These are phyloP conservation scores for Erythrocercus mccallii DNA, from an alignment of 2,113 vertebrate species.

Conservation along the genomic window DNA sequence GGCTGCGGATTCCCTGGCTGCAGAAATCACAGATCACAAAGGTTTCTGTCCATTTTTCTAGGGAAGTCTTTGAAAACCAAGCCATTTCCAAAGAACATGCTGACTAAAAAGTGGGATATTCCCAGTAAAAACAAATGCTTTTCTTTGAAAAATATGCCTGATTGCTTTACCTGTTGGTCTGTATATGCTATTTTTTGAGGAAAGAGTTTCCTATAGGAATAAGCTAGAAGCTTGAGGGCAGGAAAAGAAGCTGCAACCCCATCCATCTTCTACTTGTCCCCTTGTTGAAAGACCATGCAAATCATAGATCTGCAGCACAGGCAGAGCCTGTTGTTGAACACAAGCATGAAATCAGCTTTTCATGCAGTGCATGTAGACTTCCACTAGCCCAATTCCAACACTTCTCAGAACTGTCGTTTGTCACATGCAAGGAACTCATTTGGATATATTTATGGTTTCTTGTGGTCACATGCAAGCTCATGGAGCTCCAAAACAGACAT, in stretches of 20 bases:
- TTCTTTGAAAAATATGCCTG: neutral
- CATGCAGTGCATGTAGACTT: neutral
- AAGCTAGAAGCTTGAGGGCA: neutral
- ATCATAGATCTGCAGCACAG: neutral
- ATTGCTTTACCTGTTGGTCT: neutral
- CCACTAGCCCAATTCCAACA: neutral
- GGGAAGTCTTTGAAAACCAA: neutral
- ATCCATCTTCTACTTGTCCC: neutral
- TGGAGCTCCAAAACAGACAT: neutral
- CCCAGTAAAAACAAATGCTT: neutral
- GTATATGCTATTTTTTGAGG: neutral
- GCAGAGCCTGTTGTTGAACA: neutral
- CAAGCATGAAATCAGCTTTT: neutral
- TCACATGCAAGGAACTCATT: neutral
- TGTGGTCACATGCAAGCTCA: neutral
- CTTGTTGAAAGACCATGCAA: neutral
- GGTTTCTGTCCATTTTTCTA: neutral
- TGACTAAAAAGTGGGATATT: neutral
- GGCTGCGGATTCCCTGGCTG: neutral
- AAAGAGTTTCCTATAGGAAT: neutral
- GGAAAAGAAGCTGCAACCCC: neutral
- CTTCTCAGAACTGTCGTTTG: neutral
- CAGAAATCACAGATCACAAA: neutral
- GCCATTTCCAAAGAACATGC: neutral
- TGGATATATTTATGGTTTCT: neutral